Evolutionary conservation across 2,797 vertebrate genomes (phyloP), one percentile per base, ranked within the genome.

Genomic region (Rachycentron canadum): DNA sequence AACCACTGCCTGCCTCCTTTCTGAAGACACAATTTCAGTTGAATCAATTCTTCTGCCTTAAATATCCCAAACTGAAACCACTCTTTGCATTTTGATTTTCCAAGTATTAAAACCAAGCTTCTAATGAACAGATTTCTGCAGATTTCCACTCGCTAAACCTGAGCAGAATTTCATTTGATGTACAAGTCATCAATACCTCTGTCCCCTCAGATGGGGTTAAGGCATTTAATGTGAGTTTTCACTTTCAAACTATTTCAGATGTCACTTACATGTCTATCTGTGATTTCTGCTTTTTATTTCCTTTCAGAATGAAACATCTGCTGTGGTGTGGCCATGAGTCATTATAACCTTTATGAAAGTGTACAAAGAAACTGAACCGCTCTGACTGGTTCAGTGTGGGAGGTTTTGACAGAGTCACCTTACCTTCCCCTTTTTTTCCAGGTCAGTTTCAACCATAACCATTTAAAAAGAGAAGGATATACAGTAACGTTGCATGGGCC

Each of bases 291-390:
- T 47, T 40, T 56, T 67, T 16, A 9, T 66, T 7, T 62, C 72
- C 25, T 62, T 76, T 78, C 82, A 93, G 91, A 80, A 17, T 73
- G 3, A 55, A 74, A 28, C 47, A 0, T 47, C 30, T n/a, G 4
- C 68, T 61, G 40, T 30, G 53, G 5, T 23, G 70, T 21, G 63
- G 43, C 23, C 63, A 45, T 55, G 73, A 69, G 11, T 43, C 52
- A 73, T 50, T 32, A 7, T 3, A 7, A 49, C 6, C 57, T 49
- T 50, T 12, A 21, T 21, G 1, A 49, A 75, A 19, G 34, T 34
- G 17, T 10, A 64, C 55, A 68, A 43, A 69, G 49, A 69, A 61
- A 67, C 40, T 61, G 60, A 69, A 50, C 32, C 3, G 5, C 30
- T 28, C 2, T 2, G 26, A 58, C 38, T 28, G 25, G 23, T 69